These are phyloP conservation scores for Lasioglossum oenotherae DNA, from an alignment of 2,888 invertebrate genomes.

Conservation along the genomic window DNA sequence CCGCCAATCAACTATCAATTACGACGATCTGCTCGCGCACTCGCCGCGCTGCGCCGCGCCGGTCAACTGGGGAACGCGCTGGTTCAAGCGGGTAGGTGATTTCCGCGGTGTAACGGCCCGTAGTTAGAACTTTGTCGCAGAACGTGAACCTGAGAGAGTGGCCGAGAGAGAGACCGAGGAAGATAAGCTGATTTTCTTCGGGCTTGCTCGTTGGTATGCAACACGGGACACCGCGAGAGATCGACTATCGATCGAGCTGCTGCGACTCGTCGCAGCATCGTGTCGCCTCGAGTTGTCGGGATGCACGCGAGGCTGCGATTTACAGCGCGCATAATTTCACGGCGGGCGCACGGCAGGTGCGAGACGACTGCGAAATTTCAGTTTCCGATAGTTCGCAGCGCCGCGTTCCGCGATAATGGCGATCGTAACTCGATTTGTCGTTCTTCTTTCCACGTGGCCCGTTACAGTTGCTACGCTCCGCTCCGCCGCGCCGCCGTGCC, in stretches of 20 bases:
- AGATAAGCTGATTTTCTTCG: conserved; percentile 61
- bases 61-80: conserved; percentile 39
- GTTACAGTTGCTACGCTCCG: neutral
- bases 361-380: conserved; percentile 70
- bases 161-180: neutral
- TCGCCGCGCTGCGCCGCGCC: neutral
- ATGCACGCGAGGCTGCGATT: conserved; percentile 69
- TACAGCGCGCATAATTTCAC: conserved; percentile 71
- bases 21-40: conserved; percentile 56
- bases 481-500: neutral
- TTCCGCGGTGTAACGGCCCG: conserved; percentile 43
- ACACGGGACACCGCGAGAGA: conserved; percentile 64
- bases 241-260: conserved; percentile 67
- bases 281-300: conserved; percentile 21
- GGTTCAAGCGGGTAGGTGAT: conserved; percentile 53
- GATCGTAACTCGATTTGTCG: conserved; percentile 65
- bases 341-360: conserved; percentile 66
- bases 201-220: conserved; percentile 68
- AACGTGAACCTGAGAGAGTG: neutral
- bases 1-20: conserved; percentile 75
- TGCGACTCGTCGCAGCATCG: conserved; percentile 15
- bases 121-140: conserved; percentile 63
- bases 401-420: conserved; percentile 64
- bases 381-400: conserved; percentile 68
- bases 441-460: conserved; percentile 44